Conservation (phyloP, 2,888 invertebrate genomes). For the Epirrita christyi region DNA sequence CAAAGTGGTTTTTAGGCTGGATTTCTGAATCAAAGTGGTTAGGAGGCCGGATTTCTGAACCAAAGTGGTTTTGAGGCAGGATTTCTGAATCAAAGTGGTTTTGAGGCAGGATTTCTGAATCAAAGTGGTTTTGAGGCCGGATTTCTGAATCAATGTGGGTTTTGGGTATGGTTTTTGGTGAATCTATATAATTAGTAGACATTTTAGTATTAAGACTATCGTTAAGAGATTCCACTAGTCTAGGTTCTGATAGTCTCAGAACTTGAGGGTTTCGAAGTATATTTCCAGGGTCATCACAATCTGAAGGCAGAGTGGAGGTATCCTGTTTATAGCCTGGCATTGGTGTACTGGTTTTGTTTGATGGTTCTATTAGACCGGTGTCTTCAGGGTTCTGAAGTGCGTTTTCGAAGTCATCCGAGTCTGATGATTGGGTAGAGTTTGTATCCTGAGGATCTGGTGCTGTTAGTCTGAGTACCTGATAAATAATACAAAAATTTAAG, state of each 20-base stretch:
- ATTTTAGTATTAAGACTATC: constrained; percentile 59
- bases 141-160: background rate
- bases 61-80: background rate
- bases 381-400: background rate
- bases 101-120: background rate
- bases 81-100: background rate
- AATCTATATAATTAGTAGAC: constrained; percentile 54
- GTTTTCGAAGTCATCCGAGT: constrained; percentile 11
- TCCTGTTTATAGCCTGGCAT: background rate
- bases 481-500: background rate
- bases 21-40: background rate
- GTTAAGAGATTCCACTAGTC: constrained; percentile 20
- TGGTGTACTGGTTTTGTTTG: background rate
- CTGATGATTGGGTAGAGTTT: constrained; percentile 17
- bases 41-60: background rate
- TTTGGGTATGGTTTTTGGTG: background rate
- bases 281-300: background rate
- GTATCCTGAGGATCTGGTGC: constrained; percentile 7
- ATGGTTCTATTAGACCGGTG: background rate
- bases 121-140: background rate
- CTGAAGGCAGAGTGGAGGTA: background rate
- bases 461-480: constrained; percentile 17
- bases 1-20: background rate
- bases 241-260: constrained; percentile 1
- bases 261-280: constrained; percentile 4